Conservation (phyloP, 2,888 invertebrate genomes). For the Boloria selene region DNA sequence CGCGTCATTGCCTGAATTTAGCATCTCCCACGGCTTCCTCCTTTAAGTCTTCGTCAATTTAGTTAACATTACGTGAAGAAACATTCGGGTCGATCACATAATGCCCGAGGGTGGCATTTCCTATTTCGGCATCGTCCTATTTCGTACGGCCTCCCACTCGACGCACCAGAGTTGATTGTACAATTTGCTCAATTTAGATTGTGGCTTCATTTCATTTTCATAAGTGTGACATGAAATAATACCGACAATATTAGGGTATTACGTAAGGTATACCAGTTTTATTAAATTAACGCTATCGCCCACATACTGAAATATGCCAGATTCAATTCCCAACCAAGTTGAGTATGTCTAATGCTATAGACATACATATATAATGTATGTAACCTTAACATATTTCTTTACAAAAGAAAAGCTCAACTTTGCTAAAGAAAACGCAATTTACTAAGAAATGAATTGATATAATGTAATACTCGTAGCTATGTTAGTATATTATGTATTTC, state of each 20-base stretch:
- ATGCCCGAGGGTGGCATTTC: constrained; percentile 56
- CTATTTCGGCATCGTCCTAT: constrained; percentile 45
- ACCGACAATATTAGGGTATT: not conserved
- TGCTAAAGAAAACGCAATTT: no score
- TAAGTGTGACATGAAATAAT: constrained; percentile 19
- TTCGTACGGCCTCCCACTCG: constrained; percentile 38
- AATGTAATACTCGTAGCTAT: no score
- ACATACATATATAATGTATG: no score
- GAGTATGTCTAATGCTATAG: no score
- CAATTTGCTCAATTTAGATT: constrained; percentile 31
- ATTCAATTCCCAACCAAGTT: no score
- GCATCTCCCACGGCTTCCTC: constrained; percentile 73
- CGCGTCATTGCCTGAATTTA: constrained; percentile 62
- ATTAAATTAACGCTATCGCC: no score
- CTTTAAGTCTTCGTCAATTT: constrained; percentile 63
- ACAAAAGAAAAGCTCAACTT: no score
- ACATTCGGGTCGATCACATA: constrained; percentile 51
- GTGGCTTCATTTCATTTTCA: constrained; percentile 30
- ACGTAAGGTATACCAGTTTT: no score
- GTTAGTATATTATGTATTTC: no score
- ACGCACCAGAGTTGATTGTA: constrained; percentile 27
- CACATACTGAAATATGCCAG: no score
- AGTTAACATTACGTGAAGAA: constrained; percentile 53
- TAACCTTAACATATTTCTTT: no score
- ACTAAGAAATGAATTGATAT: no score